Percentiles rank a stretch among this genome's conserved stretches.
Conservation (phyloP, 92 coral and sea anemone genomes). For the Montipora capitata region DNA sequence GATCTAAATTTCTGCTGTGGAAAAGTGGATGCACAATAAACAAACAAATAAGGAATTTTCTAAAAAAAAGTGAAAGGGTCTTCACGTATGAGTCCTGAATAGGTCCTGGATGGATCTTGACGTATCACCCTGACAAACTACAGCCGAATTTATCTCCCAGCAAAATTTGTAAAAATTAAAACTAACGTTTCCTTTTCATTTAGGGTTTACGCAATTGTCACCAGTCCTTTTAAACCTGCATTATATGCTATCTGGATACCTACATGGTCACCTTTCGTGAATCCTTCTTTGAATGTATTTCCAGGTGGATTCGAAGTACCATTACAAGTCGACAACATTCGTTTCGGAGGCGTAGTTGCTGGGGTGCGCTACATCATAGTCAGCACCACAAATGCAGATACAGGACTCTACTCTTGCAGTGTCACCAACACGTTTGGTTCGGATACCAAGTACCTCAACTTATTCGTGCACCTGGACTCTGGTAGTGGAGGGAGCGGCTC, state of each 20-base stretch:
- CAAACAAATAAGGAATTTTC: too few species aligned
- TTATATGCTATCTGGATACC: not conserved
- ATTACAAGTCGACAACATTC: constrained; percentile 58
- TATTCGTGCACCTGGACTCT: constrained; percentile 60
- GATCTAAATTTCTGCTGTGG: too few species aligned
- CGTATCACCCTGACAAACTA: too few species aligned
- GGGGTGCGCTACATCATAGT: constrained; percentile 74
- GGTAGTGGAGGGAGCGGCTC: constrained; percentile 33
- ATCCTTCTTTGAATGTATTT: too few species aligned
- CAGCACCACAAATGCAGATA: constrained; percentile 61
- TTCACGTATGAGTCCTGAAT: too few species aligned
- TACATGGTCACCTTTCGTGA: not conserved
- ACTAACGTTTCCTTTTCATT: too few species aligned
- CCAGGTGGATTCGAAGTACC: constrained; percentile 74
- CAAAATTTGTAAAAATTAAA: too few species aligned
- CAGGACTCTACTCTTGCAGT: constrained; percentile 79
- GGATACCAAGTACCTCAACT: constrained; percentile 55
- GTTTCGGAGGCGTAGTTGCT: constrained; percentile 29
- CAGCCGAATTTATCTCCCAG: too few species aligned
- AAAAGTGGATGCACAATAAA: too few species aligned
- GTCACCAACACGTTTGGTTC: constrained; percentile 74
- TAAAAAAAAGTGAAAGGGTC: too few species aligned
- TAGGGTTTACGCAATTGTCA: too few species aligned
- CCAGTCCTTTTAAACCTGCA: not conserved
- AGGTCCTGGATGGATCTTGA: too few species aligned